Evolutionary conservation across 2,797 vertebrate species (phyloP).

Genomic region (Falco novaeseelandiae): DNA sequence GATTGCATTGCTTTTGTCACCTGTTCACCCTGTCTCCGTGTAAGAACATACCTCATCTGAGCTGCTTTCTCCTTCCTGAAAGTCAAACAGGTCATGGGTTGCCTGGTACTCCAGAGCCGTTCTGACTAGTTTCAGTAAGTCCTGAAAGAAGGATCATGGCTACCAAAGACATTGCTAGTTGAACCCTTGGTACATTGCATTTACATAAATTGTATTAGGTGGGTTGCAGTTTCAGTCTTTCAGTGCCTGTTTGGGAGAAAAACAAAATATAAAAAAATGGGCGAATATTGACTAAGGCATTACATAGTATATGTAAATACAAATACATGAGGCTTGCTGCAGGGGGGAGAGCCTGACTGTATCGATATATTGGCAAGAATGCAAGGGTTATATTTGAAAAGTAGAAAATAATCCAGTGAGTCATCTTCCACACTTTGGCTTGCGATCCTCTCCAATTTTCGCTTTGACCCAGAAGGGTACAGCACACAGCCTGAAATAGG

Average conservation of each 20-base stretch:
- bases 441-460: constrained; percentile 7
- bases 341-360: not conserved
- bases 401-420: constrained; percentile 43
- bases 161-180: not conserved
- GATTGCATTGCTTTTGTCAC: constrained; percentile 11
- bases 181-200: not conserved
- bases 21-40: constrained; percentile 18
- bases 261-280: not conserved
- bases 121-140: not conserved
- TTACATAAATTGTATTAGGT: not conserved
- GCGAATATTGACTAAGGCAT: not conserved
- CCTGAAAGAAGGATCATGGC: not conserved
- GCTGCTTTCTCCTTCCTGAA: not conserved
- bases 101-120: constrained; percentile 54
- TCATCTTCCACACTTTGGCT: constrained; percentile 50
- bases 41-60: constrained; percentile 61
- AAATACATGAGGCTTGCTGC: not conserved
- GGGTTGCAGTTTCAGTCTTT: not conserved
- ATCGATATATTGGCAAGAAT: constrained; percentile 27
- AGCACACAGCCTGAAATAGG: constrained; percentile 21
- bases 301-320: not conserved
- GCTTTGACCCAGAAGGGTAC: constrained; percentile 32
- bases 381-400: constrained; percentile 38
- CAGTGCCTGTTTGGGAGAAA: not conserved
- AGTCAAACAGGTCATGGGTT: constrained; percentile 31